phyloP scores from a whole-genome alignment of 2,888 invertebrate genomes.

The Micropterix aruncella region DNA sequence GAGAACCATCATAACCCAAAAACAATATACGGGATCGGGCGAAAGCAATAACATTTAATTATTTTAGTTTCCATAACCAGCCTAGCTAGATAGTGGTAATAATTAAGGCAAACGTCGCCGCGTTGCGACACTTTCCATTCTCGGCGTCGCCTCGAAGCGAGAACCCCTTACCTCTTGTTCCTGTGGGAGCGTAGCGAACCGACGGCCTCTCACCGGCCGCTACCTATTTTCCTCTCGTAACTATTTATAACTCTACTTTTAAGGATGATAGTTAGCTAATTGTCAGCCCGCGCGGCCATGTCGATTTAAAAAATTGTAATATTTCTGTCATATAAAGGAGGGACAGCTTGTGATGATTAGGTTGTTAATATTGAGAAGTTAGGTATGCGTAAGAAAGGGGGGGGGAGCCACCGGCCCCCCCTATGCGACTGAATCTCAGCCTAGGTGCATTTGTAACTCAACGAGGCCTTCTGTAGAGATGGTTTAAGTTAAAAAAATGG shows the following conservation, averaged over 20 bases:
- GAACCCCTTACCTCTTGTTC: not conserved
- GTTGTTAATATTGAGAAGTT: not conserved
- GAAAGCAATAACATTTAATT: constrained; percentile 44
- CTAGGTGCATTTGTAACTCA: constrained; percentile 44
- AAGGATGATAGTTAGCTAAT: not conserved
- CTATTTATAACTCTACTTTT: not conserved
- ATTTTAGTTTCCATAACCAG: constrained; percentile 37
- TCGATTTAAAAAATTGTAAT: not conserved
- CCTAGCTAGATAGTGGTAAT: not conserved
- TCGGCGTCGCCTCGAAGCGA: not conserved
- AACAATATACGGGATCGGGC: constrained; percentile 38
- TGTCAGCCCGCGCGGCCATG: not conserved
- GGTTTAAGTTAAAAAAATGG: constrained; percentile 37
- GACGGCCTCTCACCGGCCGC: not conserved
- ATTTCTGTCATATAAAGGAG: not conserved
- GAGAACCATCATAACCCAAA: not conserved
- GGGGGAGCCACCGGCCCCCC: not conserved
- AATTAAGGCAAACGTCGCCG: not conserved
- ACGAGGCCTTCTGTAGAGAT: constrained; percentile 39
- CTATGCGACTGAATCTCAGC: constrained; percentile 39
- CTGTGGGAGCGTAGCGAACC: not conserved
- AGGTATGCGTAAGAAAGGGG: no score
- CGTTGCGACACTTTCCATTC: not conserved
- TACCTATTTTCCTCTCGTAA: not conserved
- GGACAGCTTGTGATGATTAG: not conserved